phyloP scores from a whole-genome alignment of 2,888 invertebrate genomes.

The Drosophila robusta region DNA sequence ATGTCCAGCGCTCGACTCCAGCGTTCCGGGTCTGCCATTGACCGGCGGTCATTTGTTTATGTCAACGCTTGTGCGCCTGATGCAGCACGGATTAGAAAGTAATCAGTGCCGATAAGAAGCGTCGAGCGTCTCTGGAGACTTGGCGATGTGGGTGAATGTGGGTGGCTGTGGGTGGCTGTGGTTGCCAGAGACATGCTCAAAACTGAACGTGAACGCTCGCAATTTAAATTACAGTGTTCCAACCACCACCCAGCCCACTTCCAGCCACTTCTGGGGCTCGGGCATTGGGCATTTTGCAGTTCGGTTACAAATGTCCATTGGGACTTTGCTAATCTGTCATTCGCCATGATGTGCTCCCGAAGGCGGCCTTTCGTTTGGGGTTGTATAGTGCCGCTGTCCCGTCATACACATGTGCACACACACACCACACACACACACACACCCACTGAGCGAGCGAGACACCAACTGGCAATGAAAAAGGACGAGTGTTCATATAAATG shows the following conservation, averaged over 20 bases:
- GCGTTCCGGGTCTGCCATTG: slow-evolving; percentile 47
- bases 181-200: slow-evolving; percentile 41
- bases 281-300: slow-evolving; percentile 67
- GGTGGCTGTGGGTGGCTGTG: slow-evolving; percentile 18
- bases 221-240: slow-evolving; percentile 71
- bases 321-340: slow-evolving; percentile 83
- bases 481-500: slow-evolving; percentile 83
- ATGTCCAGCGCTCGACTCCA: slow-evolving; percentile 16
- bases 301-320: slow-evolving; percentile 82
- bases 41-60: slow-evolving; percentile 75
- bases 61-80: slow-evolving; percentile 74
- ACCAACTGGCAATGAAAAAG: slow-evolving; percentile 75
- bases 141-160: slow-evolving; percentile 1
- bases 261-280: slow-evolving; percentile 20
- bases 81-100: slow-evolving; percentile 80
- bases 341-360: slow-evolving; percentile 77
- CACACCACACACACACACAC: slow-evolving; percentile 15
- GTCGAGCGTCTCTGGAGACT: slow-evolving; percentile 61
- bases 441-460: slow-evolving; percentile 34
- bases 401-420: slow-evolving; percentile 56
- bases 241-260: slow-evolving; percentile 24
- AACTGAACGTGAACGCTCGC: slow-evolving; percentile 56
- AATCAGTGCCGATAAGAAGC: slow-evolving; percentile 79
- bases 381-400: slow-evolving; percentile 34
- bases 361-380: slow-evolving; percentile 74